These are phyloP conservation scores for Neotoxoptera formosana DNA, from an alignment of 1,140 invertebrate species.

Conservation along the genomic window DNA sequence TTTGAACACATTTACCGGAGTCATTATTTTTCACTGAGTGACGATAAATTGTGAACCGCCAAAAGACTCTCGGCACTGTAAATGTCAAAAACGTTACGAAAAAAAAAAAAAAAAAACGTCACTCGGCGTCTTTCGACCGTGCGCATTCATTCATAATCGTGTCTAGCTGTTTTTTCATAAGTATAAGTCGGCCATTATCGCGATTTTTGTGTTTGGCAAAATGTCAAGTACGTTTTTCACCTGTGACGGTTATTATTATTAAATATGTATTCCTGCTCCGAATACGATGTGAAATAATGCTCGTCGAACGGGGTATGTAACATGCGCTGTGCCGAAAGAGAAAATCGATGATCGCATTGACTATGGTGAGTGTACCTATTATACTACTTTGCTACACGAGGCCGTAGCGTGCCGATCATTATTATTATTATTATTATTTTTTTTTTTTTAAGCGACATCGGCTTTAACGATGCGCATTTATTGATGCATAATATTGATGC, in stretches of 20 bases:
- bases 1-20: background rate
- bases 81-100: background rate
- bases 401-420: background rate
- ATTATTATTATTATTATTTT: background rate
- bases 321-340: background rate
- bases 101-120: background rate
- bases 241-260: conserved; percentile 11
- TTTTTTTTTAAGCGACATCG: background rate
- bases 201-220: background rate
- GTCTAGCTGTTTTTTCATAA: background rate
- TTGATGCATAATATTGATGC: background rate
- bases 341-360: background rate
- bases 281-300: background rate
- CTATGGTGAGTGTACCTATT: background rate
- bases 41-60: background rate
- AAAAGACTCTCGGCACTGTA: background rate
- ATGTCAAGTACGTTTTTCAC: background rate
- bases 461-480: background rate
- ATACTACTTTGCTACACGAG: background rate
- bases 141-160: background rate
- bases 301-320: too few species aligned
- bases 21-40: background rate
- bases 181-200: background rate
- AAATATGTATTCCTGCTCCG: background rate
- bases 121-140: background rate